Base-by-base conservation (phyloP, 2,797 vertebrate genomes). In the Labeo calbasu region DNA sequence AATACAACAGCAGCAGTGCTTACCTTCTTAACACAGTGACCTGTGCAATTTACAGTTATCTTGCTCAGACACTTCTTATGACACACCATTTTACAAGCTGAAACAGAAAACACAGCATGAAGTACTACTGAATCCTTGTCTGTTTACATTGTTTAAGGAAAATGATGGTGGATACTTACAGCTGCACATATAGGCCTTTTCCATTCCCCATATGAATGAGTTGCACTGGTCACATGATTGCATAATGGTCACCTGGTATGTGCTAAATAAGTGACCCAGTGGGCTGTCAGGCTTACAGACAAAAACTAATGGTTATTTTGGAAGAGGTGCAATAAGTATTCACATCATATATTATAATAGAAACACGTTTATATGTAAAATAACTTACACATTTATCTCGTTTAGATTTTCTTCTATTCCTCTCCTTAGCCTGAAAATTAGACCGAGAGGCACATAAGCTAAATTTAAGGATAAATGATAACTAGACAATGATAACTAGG, bases 201-300 rank as follows among this genome's bases (percentile, higher is more conserved):
- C 98, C 98, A 99, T 99, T 50, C 95, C 96, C 97, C 98, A 99
- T 91, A 99, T 97, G 91, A 94, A 98, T 69, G 97, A 98, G 1
- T 92, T 94, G 87, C 98, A 99, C 89, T 97, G 92, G 88, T 99
- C 98, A 70, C 98, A 99, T 0, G 98, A 98, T 90, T 99, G 98
- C 28, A 97, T 95, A 77, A 99, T 98, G 94, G 94, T 98, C 85
- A 99, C 97, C 91, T 98, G 98, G 92, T 98, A 99, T 36, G 92
- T 98, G 83, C 93, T 95, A 88, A 99, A 98, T 28, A 95, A 93
- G 2, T 99, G 98, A 76, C 96, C 97, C 0, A 96, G 94, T 86
- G 96, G 95, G 83, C 94, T 96, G 59, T 96, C 93, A n/a, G 93
- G 90, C 97, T 99, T 28, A 25, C 17, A 50, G 63, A 65, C 13